Evolutionary conservation across 2,113 vertebrate species (phyloP).

Genomic region (Passer montanus): DNA sequence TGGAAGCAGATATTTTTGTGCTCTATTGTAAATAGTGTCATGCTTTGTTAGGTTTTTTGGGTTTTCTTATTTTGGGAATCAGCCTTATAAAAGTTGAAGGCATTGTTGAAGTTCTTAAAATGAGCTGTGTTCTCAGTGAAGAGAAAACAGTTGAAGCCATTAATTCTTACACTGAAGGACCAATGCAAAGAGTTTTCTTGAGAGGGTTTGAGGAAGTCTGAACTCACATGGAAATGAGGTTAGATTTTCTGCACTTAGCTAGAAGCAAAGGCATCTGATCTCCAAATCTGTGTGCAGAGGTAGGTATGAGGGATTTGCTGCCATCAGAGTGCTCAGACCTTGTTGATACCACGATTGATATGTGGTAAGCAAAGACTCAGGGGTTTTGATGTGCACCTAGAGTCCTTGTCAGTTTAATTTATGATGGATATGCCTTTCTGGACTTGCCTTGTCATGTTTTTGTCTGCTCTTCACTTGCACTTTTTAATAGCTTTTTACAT

Average conservation of each 20-base stretch:
- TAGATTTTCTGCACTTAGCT: not conserved
- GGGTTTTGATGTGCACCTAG: not conserved
- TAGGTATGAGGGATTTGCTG: not conserved
- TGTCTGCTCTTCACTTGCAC: not conserved
- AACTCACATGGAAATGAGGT: not conserved
- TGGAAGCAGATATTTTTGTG: not conserved
- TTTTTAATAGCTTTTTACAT: not conserved
- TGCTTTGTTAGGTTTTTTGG: not conserved
- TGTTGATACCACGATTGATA: not conserved
- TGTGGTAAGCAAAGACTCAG: not conserved
- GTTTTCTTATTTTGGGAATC: not conserved
- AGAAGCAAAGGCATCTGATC: not conserved
- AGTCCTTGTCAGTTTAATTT: constrained; percentile 40
- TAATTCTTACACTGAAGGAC: not conserved
- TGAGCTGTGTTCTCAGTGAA: not conserved
- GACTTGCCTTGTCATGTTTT: not conserved
- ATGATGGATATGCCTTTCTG: not conserved
- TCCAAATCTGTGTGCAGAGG: not conserved
- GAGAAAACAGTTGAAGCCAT: not conserved
- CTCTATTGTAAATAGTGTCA: not conserved
- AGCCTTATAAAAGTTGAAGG: not conserved
- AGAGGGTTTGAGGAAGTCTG: not conserved
- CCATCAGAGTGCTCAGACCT: not conserved
- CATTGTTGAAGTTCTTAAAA: not conserved
- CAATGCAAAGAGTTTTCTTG: not conserved